Evolutionary conservation across 1,140 invertebrate genomes (phyloP), one percentile per base, ranked within the genome.

Genomic region (Steinernema khuongi): DNA sequence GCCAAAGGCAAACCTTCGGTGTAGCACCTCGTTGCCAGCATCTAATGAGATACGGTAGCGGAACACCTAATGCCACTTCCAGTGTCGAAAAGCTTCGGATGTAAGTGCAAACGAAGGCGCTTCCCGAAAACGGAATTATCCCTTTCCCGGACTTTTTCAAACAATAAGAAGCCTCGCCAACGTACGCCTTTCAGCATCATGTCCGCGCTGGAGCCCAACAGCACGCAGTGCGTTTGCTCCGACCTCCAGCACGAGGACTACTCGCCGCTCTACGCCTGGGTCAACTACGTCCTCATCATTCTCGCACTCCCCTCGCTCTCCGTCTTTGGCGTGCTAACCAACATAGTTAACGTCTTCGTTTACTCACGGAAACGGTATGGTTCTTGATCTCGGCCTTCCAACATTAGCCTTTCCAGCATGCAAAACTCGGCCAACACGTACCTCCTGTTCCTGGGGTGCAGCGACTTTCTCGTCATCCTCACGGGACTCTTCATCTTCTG

Each of bases 401-500:
- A 36, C 14, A 60, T 18, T 19, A 1, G 11, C 31, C 67, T 32
- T 78, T 81, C 31, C 66, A 81, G 81, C 41, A 81, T 84, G 74
- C 41, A 68, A 66, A 84, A 72, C 50, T 84, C 82, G 1, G 80
- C 83, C 18, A 84, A 85, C 70, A 82, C 82, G 11, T 84, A 84
- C 70, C 79, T 84, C 17, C 74, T 83, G 2, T 81, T 79, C 41
- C 71, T 84, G 0, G 79, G 80, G 4, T 83, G 76, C 68, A 74
- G 69, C 30, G 83, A 84, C 69, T 84, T 85, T 68, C 67, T 83
- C 41, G 83, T 84, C 31, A 81, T 84, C 43, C 41, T 85, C 14
- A 84, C 83, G 14, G 83, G 83, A 44, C 33, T 84, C 19, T 84
- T 84, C 75, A 85, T 84, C 50, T 84, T 84, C 67, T 84, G 83